A percentile compares a stretch with the other conserved stretches of the same genome.
Evolutionary conservation across 1,140 invertebrate species (phyloP).

Genomic region (Metaphire vulgaris): DNA sequence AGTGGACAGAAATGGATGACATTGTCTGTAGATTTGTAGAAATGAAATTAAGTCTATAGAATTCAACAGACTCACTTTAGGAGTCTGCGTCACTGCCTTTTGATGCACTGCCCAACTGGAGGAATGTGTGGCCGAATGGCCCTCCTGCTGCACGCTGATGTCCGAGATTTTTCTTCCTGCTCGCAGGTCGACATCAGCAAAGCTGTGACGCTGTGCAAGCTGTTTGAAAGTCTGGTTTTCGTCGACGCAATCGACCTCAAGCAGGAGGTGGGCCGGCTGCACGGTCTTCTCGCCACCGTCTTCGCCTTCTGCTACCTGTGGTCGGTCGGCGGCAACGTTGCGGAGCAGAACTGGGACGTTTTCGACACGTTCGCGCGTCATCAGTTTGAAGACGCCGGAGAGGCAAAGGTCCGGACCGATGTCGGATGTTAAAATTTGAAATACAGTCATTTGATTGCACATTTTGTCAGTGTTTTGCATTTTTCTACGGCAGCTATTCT

Average conservation of each 20-base stretch:
- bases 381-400: constrained; percentile 63
- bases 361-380: constrained; percentile 65
- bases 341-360: constrained; percentile 61
- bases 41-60: too few relatives aligned
- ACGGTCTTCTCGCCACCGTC: constrained; percentile 61
- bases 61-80: too few relatives aligned
- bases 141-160: too few relatives aligned
- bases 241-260: constrained; percentile 51
- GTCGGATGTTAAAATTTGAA: constrained; percentile 1
- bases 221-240: constrained; percentile 63
- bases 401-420: constrained; percentile 54
- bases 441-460: too few relatives aligned
- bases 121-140: too few relatives aligned
- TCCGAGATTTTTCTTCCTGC: too few relatives aligned
- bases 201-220: constrained; percentile 63
- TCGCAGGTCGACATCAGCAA: constrained; percentile 78
- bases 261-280: constrained; percentile 46
- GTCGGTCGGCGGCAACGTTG: constrained; percentile 72
- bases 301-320: constrained; percentile 73
- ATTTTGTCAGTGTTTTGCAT: too few relatives aligned
- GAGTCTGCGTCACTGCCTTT: too few relatives aligned
- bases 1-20: too few relatives aligned
- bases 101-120: too few relatives aligned
- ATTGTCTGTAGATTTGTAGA: too few relatives aligned
- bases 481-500: too few relatives aligned